phyloP scores from a whole-genome alignment of 2,888 invertebrate genomes.

The Smittia sp. region DNA sequence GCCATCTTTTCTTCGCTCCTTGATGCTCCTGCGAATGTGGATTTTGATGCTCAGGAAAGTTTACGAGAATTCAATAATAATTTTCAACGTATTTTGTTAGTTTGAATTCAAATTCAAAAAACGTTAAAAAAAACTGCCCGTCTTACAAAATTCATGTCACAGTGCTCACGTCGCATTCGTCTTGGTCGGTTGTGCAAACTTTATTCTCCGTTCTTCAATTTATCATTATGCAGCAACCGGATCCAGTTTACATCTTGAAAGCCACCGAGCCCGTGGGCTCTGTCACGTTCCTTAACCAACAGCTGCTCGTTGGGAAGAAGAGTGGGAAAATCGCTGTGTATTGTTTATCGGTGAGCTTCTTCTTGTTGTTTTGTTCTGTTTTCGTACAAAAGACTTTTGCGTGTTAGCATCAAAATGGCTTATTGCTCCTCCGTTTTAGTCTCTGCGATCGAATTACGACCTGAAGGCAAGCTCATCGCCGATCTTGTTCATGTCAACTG shows the following conservation, averaged over 20 bases:
- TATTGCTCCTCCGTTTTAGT: constrained; percentile 46
- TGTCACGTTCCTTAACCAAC: constrained; percentile 66
- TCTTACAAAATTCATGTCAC: no score
- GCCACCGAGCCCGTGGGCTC: constrained; percentile 63
- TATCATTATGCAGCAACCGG: constrained; percentile 30
- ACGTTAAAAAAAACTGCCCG: no score
- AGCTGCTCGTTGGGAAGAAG: constrained; percentile 70
- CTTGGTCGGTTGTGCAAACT: no score
- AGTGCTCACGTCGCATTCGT: no score
- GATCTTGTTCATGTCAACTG: constrained; percentile 47
- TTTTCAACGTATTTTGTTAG: no score
- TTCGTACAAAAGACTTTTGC: background rate
- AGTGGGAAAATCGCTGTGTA: constrained; percentile 55
- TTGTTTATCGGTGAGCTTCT: constrained; percentile 26
- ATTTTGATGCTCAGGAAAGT: no score
- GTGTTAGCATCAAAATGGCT: background rate
- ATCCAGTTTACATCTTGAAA: background rate
- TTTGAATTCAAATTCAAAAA: no score
- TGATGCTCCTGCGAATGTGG: no score
- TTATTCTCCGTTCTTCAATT: no score
- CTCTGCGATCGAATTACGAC: constrained; percentile 31
- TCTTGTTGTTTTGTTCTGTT: background rate
- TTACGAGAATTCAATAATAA: no score
- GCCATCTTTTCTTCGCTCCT: no score
- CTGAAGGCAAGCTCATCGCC: constrained; percentile 27